These are phyloP conservation scores for Euleptes europaea DNA, from an alignment of 2,113 vertebrate genomes.

Conservation along the genomic window DNA sequence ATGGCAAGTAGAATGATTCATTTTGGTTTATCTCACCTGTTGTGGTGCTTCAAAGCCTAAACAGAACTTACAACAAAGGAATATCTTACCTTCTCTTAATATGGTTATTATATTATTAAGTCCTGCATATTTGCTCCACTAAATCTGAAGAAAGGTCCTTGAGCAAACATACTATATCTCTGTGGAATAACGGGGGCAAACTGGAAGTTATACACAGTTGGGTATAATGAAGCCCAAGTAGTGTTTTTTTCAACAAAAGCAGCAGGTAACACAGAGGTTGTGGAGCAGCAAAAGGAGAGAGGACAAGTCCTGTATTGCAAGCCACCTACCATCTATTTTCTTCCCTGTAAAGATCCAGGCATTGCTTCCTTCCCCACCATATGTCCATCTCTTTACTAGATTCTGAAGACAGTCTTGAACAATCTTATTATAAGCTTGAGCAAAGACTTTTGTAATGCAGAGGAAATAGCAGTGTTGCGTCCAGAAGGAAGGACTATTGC, in stretches of 20 bases:
- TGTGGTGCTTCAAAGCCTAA: too few relatives aligned
- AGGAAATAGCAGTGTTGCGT: neutral
- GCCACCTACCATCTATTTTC: too few relatives aligned
- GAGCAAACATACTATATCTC: too few relatives aligned
- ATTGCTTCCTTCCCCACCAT: neutral
- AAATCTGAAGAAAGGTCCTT: too few relatives aligned
- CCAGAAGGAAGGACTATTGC: conserved; percentile 20
- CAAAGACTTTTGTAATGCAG: neutral
- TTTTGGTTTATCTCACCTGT: too few relatives aligned
- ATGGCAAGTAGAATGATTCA: too few relatives aligned
- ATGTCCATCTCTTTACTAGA: neutral
- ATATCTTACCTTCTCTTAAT: too few relatives aligned
- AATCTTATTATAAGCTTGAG: neutral
- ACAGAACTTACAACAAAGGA: too few relatives aligned
- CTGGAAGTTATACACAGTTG: neutral
- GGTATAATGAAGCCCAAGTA: neutral
- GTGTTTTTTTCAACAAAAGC: neutral
- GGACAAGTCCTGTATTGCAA: neutral
- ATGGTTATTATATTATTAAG: too few relatives aligned
- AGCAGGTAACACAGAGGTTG: neutral
- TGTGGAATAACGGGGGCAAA: neutral
- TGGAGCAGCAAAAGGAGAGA: neutral
- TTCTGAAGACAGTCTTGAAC: neutral
- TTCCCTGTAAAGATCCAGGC: neutral
- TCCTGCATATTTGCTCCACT: too few relatives aligned